These are phyloP conservation scores for Malurus splendens DNA, from an alignment of 2,797 vertebrate genomes.

Conservation along the genomic window DNA sequence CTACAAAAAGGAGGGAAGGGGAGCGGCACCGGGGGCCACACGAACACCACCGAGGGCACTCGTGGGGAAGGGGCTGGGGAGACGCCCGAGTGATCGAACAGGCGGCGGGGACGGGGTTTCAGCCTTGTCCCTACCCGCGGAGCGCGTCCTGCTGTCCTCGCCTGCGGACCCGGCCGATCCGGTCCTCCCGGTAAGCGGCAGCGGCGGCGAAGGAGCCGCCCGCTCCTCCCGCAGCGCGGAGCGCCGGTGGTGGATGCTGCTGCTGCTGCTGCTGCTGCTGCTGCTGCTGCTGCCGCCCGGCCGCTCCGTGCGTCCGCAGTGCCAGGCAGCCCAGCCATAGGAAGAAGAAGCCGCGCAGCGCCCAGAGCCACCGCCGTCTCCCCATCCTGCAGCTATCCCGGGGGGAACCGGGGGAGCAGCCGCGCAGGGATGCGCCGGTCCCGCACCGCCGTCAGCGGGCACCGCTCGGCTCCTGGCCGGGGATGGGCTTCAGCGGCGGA, in stretches of 20 bases:
- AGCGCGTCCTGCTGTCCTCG: conserved; percentile 76
- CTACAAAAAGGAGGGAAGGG: accelerated
- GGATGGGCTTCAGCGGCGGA: background rate
- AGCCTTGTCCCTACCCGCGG: conserved; percentile 70
- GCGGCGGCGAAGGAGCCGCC: background rate
- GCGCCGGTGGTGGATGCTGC: background rate
- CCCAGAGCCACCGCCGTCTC: conserved; percentile 23
- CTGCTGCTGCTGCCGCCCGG: background rate
- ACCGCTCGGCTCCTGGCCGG: background rate
- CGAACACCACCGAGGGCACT: too few relatives aligned
- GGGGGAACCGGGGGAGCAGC: background rate
- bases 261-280: background rate
- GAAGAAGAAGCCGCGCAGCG: conserved; percentile 35
- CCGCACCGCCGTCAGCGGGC: background rate
- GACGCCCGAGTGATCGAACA: background rate
- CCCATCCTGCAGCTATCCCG: conserved; percentile 39
- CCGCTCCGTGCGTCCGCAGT: conserved; percentile 33
- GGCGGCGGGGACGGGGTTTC: too few relatives aligned
- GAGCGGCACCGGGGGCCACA: background rate
- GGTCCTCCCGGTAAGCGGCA: conserved; percentile 28
- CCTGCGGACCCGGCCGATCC: conserved; percentile 61
- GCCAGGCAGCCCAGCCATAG: conserved; percentile 61
- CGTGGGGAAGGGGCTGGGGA: too few relatives aligned
- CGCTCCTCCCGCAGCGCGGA: background rate
- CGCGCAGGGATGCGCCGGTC: background rate